Percentiles rank a stretch among this genome's conserved stretches.
Evolutionary conservation across 2,888 invertebrate species (phyloP).

Genomic region (Cryptocheilus praepositus): DNA sequence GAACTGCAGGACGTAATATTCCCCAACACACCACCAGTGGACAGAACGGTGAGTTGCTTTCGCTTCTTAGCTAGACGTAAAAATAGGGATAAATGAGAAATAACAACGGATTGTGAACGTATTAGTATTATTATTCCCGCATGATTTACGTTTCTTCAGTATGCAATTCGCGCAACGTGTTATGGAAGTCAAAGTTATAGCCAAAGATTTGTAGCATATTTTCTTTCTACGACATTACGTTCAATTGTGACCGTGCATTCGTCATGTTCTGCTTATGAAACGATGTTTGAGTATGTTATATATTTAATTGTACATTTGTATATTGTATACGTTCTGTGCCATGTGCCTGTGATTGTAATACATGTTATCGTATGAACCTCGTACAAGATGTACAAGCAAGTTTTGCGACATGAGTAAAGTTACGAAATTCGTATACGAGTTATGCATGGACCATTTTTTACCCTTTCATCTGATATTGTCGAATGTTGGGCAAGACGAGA

Average conservation of each 20-base stretch:
- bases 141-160: background rate
- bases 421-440: too few relatives aligned
- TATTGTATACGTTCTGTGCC: slow-evolving; percentile 6
- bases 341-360: slow-evolving; percentile 11
- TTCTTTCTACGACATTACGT: too few relatives aligned
- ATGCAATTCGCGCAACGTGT: background rate
- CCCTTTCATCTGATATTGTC: too few relatives aligned
- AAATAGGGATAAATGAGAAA: background rate
- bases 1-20: slow-evolving; percentile 81
- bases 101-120: background rate
- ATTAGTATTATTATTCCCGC: too few relatives aligned
- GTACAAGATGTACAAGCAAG: background rate
- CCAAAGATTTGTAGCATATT: too few relatives aligned
- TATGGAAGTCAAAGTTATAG: too few relatives aligned
- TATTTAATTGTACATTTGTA: slow-evolving; percentile 11
- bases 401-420: background rate
- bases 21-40: slow-evolving; percentile 79
- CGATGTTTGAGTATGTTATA: slow-evolving; percentile 7
- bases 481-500: too few relatives aligned
- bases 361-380: background rate
- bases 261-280: background rate
- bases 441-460: too few relatives aligned
- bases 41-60: slow-evolving; percentile 79
- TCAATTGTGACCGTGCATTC: too few relatives aligned
- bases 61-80: too few relatives aligned